Percentiles rank a stretch among this genome's conserved stretches.
These are phyloP conservation scores for Danionella dracula DNA, from an alignment of 2,797 vertebrate species.

Conservation along the genomic window DNA sequence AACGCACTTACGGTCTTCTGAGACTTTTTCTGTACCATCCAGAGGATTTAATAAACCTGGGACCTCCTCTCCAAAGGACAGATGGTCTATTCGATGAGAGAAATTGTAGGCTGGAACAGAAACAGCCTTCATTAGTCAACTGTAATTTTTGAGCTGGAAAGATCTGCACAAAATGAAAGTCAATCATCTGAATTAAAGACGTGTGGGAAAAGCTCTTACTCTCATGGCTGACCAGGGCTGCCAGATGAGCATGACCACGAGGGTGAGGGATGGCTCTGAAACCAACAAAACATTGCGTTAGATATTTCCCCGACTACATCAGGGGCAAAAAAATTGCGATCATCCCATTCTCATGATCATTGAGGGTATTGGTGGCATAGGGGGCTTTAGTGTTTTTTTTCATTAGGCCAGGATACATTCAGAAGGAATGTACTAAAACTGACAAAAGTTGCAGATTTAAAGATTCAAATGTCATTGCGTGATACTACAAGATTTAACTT, in stretches of 20 bases:
- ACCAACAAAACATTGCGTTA: slow-evolving; percentile 10
- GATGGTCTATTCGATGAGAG: slow-evolving; percentile 95
- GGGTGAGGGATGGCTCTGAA: slow-evolving; percentile 92
- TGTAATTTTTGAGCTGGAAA: not conserved
- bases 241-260: slow-evolving; percentile 91
- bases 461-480: too few relatives aligned
- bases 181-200: not conserved
- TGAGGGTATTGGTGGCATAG: too few relatives aligned
- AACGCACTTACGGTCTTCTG: slow-evolving; percentile 74
- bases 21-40: slow-evolving; percentile 95
- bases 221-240: slow-evolving; percentile 94
- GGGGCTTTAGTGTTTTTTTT: too few relatives aligned
- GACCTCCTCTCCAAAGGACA: slow-evolving; percentile 92
- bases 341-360: too few relatives aligned
- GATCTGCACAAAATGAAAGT: too few relatives aligned
- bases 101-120: slow-evolving; percentile 87
- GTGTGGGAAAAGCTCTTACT: slow-evolving; percentile 68
- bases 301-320: too few relatives aligned
- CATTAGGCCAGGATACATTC: too few relatives aligned
- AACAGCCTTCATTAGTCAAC: slow-evolving; percentile 13
- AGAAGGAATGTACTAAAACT: too few relatives aligned
- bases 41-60: slow-evolving; percentile 91
- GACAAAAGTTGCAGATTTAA: too few relatives aligned
- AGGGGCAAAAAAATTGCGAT: too few relatives aligned
- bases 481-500: too few relatives aligned